These are phyloP conservation scores for Eurytoma californica DNA, from an alignment of 2,888 invertebrate genomes.

Conservation along the genomic window DNA sequence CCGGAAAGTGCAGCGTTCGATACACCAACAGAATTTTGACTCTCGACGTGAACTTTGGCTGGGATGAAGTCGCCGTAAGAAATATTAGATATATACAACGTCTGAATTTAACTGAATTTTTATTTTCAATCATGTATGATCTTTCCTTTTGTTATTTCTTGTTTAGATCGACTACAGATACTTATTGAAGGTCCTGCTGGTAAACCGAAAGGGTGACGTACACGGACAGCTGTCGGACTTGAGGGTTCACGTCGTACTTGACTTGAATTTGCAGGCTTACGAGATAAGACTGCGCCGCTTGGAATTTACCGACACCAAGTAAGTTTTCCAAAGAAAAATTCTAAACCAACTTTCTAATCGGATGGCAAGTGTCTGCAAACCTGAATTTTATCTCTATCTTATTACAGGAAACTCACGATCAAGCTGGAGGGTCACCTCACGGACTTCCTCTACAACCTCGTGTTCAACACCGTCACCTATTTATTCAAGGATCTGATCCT, in stretches of 20 bases:
- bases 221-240: constrained; percentile 56
- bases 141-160: constrained; percentile 11
- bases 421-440: constrained; percentile 26
- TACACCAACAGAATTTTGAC: constrained; percentile 57
- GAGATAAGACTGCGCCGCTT: constrained; percentile 56
- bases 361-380: background rate
- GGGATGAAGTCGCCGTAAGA: constrained; percentile 62
- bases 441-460: constrained; percentile 36
- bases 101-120: background rate
- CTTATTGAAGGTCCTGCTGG: constrained; percentile 55
- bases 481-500: background rate
- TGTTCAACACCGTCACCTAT: constrained; percentile 11
- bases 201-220: constrained; percentile 58
- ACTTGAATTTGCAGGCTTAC: constrained; percentile 54
- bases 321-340: constrained; percentile 17
- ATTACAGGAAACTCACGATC: constrained; percentile 25
- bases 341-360: background rate
- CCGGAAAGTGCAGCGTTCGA: constrained; percentile 55
- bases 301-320: constrained; percentile 60
- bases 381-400: background rate
- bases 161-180: constrained; percentile 62
- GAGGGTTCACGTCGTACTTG: constrained; percentile 48
- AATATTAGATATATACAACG: background rate
- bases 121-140: background rate
- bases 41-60: constrained; percentile 61